Conservation (phyloP, 2,888 invertebrate species). For the Pachymerium ferrugineum region DNA sequence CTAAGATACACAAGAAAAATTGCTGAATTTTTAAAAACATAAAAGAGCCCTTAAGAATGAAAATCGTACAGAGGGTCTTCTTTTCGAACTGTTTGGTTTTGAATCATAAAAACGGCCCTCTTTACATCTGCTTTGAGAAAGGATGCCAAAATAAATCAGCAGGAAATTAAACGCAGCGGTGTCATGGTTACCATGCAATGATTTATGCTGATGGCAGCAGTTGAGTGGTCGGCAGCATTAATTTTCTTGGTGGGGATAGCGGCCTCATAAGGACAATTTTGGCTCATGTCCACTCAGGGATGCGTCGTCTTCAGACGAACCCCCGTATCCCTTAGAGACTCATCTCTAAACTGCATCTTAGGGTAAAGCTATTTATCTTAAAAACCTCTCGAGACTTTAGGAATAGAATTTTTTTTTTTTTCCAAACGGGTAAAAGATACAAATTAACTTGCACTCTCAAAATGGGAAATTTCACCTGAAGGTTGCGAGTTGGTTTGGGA, state of each 20-base stretch:
- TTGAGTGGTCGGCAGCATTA: slow-evolving; percentile 25
- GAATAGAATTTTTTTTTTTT: neutral
- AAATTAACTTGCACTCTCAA: neutral
- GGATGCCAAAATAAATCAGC: slow-evolving; percentile 29
- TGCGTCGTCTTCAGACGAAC: neutral
- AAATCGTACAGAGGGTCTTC: neutral
- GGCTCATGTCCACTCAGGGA: neutral
- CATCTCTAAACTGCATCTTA: neutral
- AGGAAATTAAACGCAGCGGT: slow-evolving; percentile 27
- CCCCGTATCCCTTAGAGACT: neutral
- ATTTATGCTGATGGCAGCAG: slow-evolving; percentile 25
- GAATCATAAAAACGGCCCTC: neutral
- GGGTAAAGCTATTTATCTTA: neutral
- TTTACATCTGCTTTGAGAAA: neutral
- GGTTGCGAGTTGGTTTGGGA: neutral
- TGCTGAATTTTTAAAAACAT: too few relatives aligned
- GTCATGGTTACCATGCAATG: slow-evolving; percentile 13
- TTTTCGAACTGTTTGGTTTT: neutral
- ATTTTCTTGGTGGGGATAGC: neutral
- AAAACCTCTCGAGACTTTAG: neutral
- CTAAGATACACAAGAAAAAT: too few relatives aligned
- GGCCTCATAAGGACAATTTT: neutral
- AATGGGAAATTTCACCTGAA: neutral
- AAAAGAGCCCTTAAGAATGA: neutral
- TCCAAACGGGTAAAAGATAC: neutral